Percentiles rank a stretch among this genome's conserved stretches.
These are phyloP conservation scores for Scaptomyza polygonia DNA, from an alignment of 2,888 invertebrate genomes.

Conservation along the genomic window DNA sequence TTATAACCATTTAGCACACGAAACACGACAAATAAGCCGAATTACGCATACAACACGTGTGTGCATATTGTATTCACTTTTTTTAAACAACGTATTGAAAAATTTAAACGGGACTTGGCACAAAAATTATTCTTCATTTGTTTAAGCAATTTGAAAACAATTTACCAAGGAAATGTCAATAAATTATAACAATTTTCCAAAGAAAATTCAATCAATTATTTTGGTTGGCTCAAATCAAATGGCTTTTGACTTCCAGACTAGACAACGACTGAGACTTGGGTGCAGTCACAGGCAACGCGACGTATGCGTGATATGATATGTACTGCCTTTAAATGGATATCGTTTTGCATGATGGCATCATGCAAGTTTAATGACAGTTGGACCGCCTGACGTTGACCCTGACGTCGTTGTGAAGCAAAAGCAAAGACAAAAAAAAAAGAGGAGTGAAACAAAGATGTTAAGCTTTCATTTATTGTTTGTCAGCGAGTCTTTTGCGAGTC, in stretches of 20 bases:
- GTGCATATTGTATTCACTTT: constrained; percentile 29
- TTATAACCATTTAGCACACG: background rate
- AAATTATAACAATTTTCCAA: constrained; percentile 64
- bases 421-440: background rate
- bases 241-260: constrained; percentile 11
- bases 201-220: constrained; percentile 56
- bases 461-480: constrained; percentile 41
- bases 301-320: constrained; percentile 49
- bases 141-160: constrained; percentile 58
- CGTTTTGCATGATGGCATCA: constrained; percentile 20
- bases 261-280: constrained; percentile 8
- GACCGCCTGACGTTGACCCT: constrained; percentile 48
- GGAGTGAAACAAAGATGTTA: constrained; percentile 33
- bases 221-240: constrained; percentile 15
- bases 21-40: constrained; percentile 45
- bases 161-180: no score
- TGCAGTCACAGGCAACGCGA: constrained; percentile 38
- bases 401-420: constrained; percentile 17
- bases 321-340: constrained; percentile 26
- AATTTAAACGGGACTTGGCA: constrained; percentile 45
- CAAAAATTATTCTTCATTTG: constrained; percentile 41
- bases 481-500: constrained; percentile 14
- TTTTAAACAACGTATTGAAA: constrained; percentile 15
- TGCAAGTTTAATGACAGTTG: constrained; percentile 58
- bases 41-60: constrained; percentile 62